Conservation (phyloP, 2,113 vertebrate genomes). For the Leucosticte australis region DNA sequence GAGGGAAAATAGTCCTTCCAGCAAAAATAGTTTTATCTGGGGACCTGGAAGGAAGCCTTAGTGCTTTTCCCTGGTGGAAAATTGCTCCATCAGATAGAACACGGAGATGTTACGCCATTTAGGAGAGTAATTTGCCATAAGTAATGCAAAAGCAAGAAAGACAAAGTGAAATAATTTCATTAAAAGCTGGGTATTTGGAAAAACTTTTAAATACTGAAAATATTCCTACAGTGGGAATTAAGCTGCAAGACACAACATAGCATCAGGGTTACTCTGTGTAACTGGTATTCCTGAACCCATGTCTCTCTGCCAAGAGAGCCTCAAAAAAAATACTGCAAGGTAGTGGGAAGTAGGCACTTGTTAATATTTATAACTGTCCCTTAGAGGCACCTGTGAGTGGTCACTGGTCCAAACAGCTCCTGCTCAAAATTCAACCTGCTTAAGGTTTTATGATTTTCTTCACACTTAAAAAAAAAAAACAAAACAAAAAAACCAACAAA, state of each 20-base stretch:
- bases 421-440: neutral
- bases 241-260: neutral
- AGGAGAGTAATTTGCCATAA: neutral
- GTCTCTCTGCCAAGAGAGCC: neutral
- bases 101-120: neutral
- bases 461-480: neutral
- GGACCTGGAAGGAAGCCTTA: constrained; percentile 14
- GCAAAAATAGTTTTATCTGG: constrained; percentile 30
- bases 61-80: neutral
- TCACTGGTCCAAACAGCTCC: neutral
- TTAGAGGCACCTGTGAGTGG: neutral
- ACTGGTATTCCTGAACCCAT: neutral
- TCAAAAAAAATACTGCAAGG: neutral
- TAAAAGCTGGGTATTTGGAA: neutral
- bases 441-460: neutral
- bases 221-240: neutral
- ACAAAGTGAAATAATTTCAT: neutral
- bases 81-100: neutral
- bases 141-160: neutral
- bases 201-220: neutral
- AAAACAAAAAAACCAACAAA: neutral
- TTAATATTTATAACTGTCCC: neutral
- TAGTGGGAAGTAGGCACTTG: neutral
- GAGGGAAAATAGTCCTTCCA: constrained; percentile 40
- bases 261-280: neutral